These are phyloP conservation scores for Syrphus vitripennis DNA, from an alignment of 2,888 invertebrate genomes.

Conservation along the genomic window DNA sequence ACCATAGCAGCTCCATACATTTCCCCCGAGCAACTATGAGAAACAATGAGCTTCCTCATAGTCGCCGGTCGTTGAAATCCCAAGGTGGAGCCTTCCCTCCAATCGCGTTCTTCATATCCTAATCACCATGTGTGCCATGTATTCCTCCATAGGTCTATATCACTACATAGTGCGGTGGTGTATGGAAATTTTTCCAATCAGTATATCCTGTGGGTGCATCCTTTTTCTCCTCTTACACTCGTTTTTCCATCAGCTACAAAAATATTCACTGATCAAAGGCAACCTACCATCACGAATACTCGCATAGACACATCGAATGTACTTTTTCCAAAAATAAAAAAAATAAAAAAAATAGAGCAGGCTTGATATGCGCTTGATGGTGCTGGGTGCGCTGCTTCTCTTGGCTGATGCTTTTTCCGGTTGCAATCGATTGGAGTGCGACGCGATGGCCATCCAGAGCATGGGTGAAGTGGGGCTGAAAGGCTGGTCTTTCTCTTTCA, in stretches of 20 bases:
- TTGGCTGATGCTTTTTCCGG: conserved; percentile 39
- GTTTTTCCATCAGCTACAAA: background rate
- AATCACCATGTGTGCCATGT: conserved; percentile 53
- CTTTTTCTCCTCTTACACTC: conserved; percentile 38
- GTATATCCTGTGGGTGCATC: conserved; percentile 63
- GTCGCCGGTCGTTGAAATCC: background rate
- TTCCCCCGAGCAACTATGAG: background rate
- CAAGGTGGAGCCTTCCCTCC: conserved; percentile 56
- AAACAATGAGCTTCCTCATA: conserved; percentile 38
- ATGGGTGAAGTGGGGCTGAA: background rate
- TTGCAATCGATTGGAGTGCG: conserved; percentile 66
- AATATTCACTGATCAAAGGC: conserved; percentile 33
- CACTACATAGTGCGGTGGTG: conserved; percentile 21
- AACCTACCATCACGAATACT: conserved; percentile 27
- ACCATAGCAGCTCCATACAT: background rate
- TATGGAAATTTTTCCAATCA: conserved; percentile 53
- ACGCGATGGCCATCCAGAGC: background rate
- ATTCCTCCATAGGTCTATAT: conserved; percentile 50
- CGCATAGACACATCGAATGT: conserved; percentile 43
- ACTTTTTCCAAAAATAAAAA: conserved; percentile 19
- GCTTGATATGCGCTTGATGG: conserved; percentile 53
- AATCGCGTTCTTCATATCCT: conserved; percentile 50
- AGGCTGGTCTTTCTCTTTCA: conserved; percentile 49
- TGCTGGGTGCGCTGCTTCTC: conserved; percentile 10
- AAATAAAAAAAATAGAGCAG: background rate